Percentiles rank a stretch among this genome's conserved stretches.
phyloP scores from a whole-genome alignment of 2,888 invertebrate species.

The Colletes collaris region DNA sequence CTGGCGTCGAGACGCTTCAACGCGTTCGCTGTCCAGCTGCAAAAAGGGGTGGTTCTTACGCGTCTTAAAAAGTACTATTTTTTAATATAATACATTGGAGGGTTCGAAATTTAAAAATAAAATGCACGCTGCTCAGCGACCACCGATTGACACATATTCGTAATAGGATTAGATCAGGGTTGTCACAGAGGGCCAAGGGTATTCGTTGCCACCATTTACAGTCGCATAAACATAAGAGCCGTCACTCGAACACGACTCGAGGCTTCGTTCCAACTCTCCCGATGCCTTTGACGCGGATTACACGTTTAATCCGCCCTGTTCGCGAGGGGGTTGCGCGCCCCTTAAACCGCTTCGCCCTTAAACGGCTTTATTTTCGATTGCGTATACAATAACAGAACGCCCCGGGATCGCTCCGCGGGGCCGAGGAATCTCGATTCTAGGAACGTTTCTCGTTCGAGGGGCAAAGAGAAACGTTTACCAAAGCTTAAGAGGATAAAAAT shows the following conservation, averaged over 20 bases:
- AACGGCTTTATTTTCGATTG: constrained; percentile 50
- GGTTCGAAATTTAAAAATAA: no score
- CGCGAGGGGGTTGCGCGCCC: constrained; percentile 6
- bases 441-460: constrained; percentile 3
- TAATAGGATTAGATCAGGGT: no score
- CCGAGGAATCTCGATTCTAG: constrained; percentile 18
- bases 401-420: background rate
- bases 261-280: constrained; percentile 20
- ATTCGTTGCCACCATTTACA: no score
- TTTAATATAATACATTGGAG: no score
- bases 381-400: constrained; percentile 9
- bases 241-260: constrained; percentile 18
- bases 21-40: background rate
- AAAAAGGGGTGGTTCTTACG: no score
- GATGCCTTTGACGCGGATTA: constrained; percentile 49
- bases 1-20: background rate
- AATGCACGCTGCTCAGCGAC: no score
- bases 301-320: constrained; percentile 39
- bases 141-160: no score
- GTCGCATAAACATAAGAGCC: constrained; percentile 7
- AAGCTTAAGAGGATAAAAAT: constrained; percentile 42
- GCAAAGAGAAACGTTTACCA: constrained; percentile 19
- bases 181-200: no score
- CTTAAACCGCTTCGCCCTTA: constrained; percentile 33
- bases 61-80: no score